Base-by-base conservation (phyloP, 2,113 vertebrate species). In the Planiliza haematocheilus region DNA sequence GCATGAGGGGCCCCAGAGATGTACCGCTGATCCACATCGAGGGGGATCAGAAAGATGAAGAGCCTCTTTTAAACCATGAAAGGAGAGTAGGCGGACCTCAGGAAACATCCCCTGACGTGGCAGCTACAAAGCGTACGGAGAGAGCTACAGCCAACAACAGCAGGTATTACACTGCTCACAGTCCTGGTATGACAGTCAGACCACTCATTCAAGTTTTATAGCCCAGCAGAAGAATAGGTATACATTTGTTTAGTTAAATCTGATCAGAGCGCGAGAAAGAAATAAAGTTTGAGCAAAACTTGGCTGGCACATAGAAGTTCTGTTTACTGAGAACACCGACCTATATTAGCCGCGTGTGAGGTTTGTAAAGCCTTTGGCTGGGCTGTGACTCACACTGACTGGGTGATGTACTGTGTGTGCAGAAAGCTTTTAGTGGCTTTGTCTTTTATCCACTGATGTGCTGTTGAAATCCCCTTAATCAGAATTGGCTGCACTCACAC, bases 11-110 rank as follows among this genome's bases (percentile, higher is more conserved):
- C 43, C 91, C 89, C 5, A 95, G 96, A 90, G 96, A 96, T 76
- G 97, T 99, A 55, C 97, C 97, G 73, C 91, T 98, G 77, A 99
- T 99, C 89, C 97, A 99, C 71, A 98, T 99, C 72, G 96, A 99
- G 93, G 88, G 88, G 1, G 97, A 98, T 86, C 96, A 96, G 75
- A 95, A 85, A 85, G 96, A 96, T 65, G 95, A 95, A 24, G 81
- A 79, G 50, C 51, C 17, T 34, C 39, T 74, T 60, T 43, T 81
- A 78, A 86, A 89, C 36, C 48, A 53, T 0, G 84, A 91, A 24
- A 73, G 69, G 16, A 65, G 77, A 37, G 84, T 75, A 16, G 45
- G 39, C 38, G 38, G 63, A 70, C 77, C 65, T 45, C 87, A 90
- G 65, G 92, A 92, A 73, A 84, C 78, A 1, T n/a, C 55, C 24